Percentiles rank a stretch among this genome's conserved stretches.
Conservation (phyloP, 2,113 vertebrate species). For the Coracopsis vasa region DNA sequence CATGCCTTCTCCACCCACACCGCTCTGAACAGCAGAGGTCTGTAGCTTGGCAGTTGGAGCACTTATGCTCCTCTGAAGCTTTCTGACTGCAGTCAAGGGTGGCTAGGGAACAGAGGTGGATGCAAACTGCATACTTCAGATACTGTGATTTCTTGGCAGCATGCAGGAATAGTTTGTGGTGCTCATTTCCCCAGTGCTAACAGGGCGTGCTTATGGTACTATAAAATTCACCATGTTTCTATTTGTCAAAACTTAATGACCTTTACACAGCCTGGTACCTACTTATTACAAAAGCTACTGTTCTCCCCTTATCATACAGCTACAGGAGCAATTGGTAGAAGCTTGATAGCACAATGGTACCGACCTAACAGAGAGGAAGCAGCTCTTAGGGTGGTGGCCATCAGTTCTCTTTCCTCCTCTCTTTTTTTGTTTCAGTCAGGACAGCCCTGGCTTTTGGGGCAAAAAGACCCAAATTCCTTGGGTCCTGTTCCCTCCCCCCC, state of each 20-base stretch:
- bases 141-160: background rate
- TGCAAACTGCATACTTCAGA: background rate
- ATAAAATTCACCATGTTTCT: background rate
- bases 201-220: background rate
- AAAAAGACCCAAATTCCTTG: background rate
- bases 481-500: background rate
- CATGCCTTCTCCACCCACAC: background rate
- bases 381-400: background rate
- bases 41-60: background rate
- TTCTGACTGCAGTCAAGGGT: background rate
- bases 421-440: background rate
- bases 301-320: background rate
- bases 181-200: background rate
- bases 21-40: background rate
- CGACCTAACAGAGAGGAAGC: background rate
- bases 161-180: fast-evolving
- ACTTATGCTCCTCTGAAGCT: background rate
- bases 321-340: background rate
- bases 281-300: background rate
- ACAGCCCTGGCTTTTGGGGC: background rate
- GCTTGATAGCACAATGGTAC: fast-evolving
- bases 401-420: background rate
- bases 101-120: background rate
- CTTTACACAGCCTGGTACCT: background rate
- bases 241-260: background rate